Evolutionary conservation across 2,797 vertebrate species (phyloP).

Genomic region (Sebastes wilsoni): DNA sequence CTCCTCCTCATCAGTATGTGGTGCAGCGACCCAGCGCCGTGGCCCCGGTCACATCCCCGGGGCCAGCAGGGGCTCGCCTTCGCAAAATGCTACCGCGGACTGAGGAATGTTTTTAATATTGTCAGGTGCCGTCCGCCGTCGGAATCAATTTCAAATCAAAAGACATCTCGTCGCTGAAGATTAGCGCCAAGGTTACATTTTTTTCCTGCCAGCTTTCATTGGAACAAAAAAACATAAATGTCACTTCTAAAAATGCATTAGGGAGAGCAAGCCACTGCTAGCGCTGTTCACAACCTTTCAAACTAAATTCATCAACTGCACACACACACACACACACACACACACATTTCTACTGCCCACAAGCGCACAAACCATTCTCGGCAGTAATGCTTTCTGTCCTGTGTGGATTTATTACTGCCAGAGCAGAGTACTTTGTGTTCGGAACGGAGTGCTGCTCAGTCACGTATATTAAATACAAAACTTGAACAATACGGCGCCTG

Average conservation of each 20-base stretch:
- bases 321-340: not conserved
- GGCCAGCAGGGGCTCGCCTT: constrained; percentile 26
- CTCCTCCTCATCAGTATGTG: constrained; percentile 41
- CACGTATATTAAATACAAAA: constrained; percentile 27
- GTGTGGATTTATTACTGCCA: constrained; percentile 55
- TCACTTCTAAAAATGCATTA: constrained; percentile 56
- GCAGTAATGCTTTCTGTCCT: constrained; percentile 32
- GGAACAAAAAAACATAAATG: constrained; percentile 45
- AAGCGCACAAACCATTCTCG: constrained; percentile 21
- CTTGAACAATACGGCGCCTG: constrained; percentile 4
- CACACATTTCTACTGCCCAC: constrained; percentile 9
- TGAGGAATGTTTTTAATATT: constrained; percentile 42
- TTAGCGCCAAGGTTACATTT: constrained; percentile 17
- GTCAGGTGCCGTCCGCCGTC: not conserved
- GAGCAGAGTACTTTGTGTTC: constrained; percentile 41
- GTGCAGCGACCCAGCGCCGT: constrained; percentile 29
- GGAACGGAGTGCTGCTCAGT: constrained; percentile 35
- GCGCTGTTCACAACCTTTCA: constrained; percentile 57
- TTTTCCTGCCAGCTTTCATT: constrained; percentile 31
- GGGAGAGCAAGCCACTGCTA: constrained; percentile 29
- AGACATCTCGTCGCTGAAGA: not conserved
- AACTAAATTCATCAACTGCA: constrained; percentile 55
- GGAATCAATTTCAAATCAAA: constrained; percentile 37
- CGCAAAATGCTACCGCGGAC: constrained; percentile 20
- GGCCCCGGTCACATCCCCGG: constrained; percentile 41